These are phyloP conservation scores for Elmis aenea DNA, from an alignment of 2,888 invertebrate species.

Conservation along the genomic window DNA sequence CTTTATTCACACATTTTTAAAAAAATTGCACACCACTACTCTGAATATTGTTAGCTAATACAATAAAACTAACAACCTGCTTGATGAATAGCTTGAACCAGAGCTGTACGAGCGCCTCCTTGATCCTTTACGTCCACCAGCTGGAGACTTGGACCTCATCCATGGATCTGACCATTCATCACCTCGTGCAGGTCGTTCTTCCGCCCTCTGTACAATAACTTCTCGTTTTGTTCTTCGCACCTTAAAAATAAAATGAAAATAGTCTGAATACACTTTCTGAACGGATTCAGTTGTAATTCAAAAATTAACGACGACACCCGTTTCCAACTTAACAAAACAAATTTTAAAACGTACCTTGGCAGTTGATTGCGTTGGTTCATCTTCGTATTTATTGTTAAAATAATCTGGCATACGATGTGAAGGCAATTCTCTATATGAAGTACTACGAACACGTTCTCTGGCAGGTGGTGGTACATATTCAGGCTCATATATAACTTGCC, in stretches of 20 bases:
- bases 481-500: slow-evolving; percentile 45
- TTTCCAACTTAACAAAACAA: background rate
- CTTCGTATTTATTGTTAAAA: slow-evolving; percentile 47
- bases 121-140: slow-evolving; percentile 54
- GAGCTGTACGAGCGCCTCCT: slow-evolving; percentile 64
- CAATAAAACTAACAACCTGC: slow-evolving; percentile 52
- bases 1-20: too few species aligned
- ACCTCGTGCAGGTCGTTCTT: slow-evolving; percentile 48
- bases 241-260: background rate
- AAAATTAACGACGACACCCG: background rate
- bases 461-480: slow-evolving; percentile 39
- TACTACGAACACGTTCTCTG: slow-evolving; percentile 41
- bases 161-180: slow-evolving; percentile 97
- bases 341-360: too few species aligned
- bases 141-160: slow-evolving; percentile 72
- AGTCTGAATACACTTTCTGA: too few species aligned
- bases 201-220: slow-evolving; percentile 72
- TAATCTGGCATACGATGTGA: slow-evolving; percentile 55
- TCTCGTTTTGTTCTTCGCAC: slow-evolving; percentile 60
- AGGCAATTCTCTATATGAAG: slow-evolving; percentile 52
- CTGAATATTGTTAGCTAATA: too few species aligned
- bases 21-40: too few species aligned
- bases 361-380: slow-evolving; percentile 45
- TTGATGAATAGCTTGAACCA: slow-evolving; percentile 63
- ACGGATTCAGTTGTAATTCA: too few species aligned